Evolutionary conservation across 2,888 invertebrate genomes (phyloP), one percentile per base, ranked within the genome.

Genomic region (Phaedon cochleariae): DNA sequence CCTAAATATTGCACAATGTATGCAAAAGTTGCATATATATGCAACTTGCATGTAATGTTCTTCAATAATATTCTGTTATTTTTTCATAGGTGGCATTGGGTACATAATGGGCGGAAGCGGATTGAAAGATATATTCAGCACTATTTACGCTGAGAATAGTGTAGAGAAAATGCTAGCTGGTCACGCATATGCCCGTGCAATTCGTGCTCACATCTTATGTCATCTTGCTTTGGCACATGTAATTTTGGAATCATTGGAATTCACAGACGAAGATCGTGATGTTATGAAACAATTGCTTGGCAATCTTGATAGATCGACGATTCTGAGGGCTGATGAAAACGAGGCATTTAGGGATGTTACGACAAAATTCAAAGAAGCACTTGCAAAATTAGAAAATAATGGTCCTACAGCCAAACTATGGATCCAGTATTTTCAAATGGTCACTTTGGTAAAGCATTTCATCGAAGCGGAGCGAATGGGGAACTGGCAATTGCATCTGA

Each of bases 391-490:
- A 37, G 55, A 52, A 48, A 21, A 49, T 26, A 53, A 51, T 54
- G 58, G 61, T 17, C 51, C 62, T 12, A 69, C 60, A 21, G 64
- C 71, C 18, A 61, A 74, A 67, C 62, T 77, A 20, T 77, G 74
- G 75, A 31, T 80, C 22, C 77, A 75, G 63, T 78, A 78, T 64
- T 76, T 73, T 59, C 51, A 75, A 68, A 73, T 77, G 72, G 64
- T 78, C 21, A 70, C 72, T 45, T 41, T 79, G 15, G 59, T 75
- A 21, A 74, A 74, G 70, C 73, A 75, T 7, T 79, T 75, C 65
- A 76, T 77, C 54, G 69, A 74, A 59, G 77, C 78, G 52, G 78
- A 80, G 66, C 65, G 78, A 49, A 64, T 67, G 26, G 79, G 76
- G 51, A 73, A 79, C 69, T 79, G 74, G 73, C 59, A 76, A 37